Conservation (phyloP, 2,888 invertebrate genomes). For the Nemapogon koenigi region DNA sequence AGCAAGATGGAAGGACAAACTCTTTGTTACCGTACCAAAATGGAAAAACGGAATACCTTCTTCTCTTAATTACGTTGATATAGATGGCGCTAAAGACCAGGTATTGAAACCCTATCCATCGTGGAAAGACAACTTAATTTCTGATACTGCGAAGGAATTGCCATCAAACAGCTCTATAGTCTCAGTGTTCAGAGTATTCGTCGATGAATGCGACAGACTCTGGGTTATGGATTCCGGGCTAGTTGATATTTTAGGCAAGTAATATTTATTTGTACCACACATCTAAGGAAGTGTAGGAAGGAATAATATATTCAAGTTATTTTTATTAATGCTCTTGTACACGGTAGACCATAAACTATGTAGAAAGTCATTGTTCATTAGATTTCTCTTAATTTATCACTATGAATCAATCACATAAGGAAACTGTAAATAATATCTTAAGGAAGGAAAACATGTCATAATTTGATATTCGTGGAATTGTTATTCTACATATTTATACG, state of each 20-base stretch:
- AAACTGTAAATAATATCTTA: no score
- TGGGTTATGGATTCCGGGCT: constrained; percentile 86
- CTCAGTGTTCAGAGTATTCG: constrained; percentile 75
- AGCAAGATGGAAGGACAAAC: constrained; percentile 74
- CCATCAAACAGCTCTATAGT: constrained; percentile 69
- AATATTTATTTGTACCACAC: neutral
- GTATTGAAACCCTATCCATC: constrained; percentile 77
- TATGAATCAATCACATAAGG: no score
- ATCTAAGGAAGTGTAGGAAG: no score
- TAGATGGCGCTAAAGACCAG: constrained; percentile 72
- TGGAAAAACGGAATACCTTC: constrained; percentile 77
- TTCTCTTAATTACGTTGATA: constrained; percentile 70
- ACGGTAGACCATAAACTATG: no score
- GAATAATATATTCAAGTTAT: no score
- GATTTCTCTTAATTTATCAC: no score
- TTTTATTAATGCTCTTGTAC: no score
- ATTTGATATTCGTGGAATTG: no score
- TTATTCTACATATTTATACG: no score
- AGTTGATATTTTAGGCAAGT: constrained; percentile 73
- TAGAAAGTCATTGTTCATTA: no score
- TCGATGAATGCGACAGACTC: constrained; percentile 79
- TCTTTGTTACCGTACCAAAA: constrained; percentile 73
- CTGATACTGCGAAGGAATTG: constrained; percentile 46
- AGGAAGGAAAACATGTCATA: no score
- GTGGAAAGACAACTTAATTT: constrained; percentile 79